A percentile compares a stretch with the other conserved stretches of the same genome.
Conservation (phyloP, 2,797 vertebrate species). For the Peromyscus melanophrys region DNA sequence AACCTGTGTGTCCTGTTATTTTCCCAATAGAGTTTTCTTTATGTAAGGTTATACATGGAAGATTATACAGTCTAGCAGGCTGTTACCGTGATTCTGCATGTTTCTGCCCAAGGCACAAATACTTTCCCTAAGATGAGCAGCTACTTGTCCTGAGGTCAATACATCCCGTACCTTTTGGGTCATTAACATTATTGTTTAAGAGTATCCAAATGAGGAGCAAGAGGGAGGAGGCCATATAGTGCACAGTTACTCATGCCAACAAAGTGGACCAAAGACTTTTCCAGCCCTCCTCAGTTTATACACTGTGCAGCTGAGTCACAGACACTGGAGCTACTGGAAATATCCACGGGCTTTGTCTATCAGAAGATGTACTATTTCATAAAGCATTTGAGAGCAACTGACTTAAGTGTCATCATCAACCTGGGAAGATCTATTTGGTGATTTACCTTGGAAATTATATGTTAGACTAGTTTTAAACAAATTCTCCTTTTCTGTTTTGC, state of each 20-base stretch:
- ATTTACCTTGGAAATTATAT: not conserved
- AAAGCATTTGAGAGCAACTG: not conserved
- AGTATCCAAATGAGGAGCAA: not conserved
- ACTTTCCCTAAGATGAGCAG: slow-evolving; percentile 20
- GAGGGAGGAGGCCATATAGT: not conserved
- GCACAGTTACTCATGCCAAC: not conserved
- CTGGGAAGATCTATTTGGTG: not conserved
- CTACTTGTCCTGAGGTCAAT: not conserved
- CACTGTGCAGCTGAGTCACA: not conserved
- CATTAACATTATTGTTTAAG: slow-evolving; percentile 1
- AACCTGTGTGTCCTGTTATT: not conserved
- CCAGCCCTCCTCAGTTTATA: not conserved
- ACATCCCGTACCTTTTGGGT: not conserved
- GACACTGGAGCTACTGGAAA: not conserved
- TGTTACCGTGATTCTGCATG: not conserved
- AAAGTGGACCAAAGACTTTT: not conserved
- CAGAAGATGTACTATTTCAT: not conserved
- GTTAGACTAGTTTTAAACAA: not conserved
- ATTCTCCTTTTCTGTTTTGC: not conserved
- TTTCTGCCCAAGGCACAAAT: slow-evolving; percentile 25
- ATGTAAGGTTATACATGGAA: not conserved
- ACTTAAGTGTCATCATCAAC: not conserved
- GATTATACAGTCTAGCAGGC: not conserved
- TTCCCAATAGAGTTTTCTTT: not conserved
- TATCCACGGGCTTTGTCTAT: not conserved